Base-by-base conservation (phyloP, 2,113 vertebrate species). In the Sturnus vulgaris region DNA sequence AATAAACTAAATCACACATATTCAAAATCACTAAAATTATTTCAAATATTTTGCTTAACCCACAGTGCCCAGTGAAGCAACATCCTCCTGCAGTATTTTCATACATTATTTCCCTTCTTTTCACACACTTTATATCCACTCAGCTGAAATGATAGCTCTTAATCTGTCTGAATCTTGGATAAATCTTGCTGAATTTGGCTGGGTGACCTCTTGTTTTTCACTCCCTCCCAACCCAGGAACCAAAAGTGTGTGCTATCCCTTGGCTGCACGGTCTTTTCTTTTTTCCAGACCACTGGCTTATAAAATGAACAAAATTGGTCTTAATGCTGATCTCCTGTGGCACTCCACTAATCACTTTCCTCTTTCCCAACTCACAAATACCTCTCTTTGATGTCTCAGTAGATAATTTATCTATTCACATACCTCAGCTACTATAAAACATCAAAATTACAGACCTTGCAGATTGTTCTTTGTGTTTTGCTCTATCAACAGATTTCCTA, bases 231-330 rank as follows among this genome's bases (percentile, higher is more conserved):
- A 2, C 55, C 37, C 59, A 57, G 89, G 53, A 82, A n/a, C 81
- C 44, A 31, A 39, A 39, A 71, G n/a, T 1, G 3, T 73, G 50
- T 39, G 46, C 59, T 65, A 9, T 21, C 42, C 75, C 65, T 77
- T 82, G 49, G 50, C 78, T 93, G 23, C 73, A 14, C 1, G 40
- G 81, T 22, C 87, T 89, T 96, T 87, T 72, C 68, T 95, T 92
- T 94, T 95, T 95, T 96, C 94, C 93, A 85, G 94, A 91, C 35
- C 94, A 95, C 16, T 96, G 95, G 81, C 63, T 93, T 96, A 96
- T 73, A 95, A 95, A 95, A 97, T 95, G 94, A 96, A 96, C 84
- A 95, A 97, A 96, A 97, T 95, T 92, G 93, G 93, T 91, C 66
- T 78, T 63, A 88, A 88, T 63, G 42, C 84, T 85, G 87, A 95